A percentile compares a stretch with the other conserved stretches of the same genome.
These are phyloP conservation scores for Coenobita brevimanus DNA, from an alignment of 1,140 invertebrate species.

Conservation along the genomic window DNA sequence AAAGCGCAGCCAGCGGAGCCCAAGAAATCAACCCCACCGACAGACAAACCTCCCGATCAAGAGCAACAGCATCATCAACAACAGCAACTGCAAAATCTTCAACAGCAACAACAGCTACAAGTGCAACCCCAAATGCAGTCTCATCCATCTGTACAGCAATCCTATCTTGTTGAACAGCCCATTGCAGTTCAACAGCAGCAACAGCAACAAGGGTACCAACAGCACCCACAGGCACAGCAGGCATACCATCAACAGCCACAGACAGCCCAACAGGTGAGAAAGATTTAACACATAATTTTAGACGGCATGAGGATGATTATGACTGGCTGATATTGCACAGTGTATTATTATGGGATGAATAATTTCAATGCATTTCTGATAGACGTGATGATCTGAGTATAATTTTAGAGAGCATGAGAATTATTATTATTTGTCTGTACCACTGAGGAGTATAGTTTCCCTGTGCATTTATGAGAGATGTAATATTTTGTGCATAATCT, in stretches of 20 bases:
- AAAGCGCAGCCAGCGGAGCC: not conserved
- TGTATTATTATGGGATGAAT: too few relatives aligned
- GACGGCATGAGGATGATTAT: too few relatives aligned
- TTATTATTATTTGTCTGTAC: too few relatives aligned
- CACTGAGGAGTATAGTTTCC: too few relatives aligned
- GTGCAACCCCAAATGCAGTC: constrained; percentile 13
- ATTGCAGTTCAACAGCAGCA: not conserved
- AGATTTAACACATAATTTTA: too few relatives aligned
- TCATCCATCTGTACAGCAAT: not conserved
- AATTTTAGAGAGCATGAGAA: too few relatives aligned
- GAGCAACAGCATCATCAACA: not conserved
- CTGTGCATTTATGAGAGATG: too few relatives aligned
- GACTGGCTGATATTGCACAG: too few relatives aligned
- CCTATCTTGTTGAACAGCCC: not conserved
- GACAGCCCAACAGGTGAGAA: constrained; percentile 32
- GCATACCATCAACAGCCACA: not conserved
- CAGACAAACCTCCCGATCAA: constrained; percentile 41
- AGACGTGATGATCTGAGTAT: too few relatives aligned
- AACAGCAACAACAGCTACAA: constrained; percentile 6
- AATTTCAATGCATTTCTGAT: too few relatives aligned
- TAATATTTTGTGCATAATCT: too few relatives aligned
- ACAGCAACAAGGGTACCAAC: not conserved
- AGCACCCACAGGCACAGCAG: not conserved
- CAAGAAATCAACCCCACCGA: constrained; percentile 13
- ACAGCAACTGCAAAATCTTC: not conserved